A percentile compares a stretch with the other conserved stretches of the same genome.
Conservation (phyloP, 2,888 invertebrate genomes). For the Limnephilus marmoratus region DNA sequence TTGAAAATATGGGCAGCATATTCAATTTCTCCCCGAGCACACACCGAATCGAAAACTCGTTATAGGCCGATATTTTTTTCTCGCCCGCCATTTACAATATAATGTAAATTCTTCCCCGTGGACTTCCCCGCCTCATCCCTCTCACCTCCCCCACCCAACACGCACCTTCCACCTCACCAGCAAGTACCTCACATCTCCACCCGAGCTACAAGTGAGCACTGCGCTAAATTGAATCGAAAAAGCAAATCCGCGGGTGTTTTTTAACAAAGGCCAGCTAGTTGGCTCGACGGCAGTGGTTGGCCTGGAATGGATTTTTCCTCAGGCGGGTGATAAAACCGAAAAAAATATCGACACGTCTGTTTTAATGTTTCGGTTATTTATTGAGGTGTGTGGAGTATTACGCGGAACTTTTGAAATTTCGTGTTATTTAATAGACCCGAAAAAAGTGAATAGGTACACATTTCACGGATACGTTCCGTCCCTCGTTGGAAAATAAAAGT, state of each 20-base stretch:
- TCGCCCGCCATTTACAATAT: conserved; percentile 58
- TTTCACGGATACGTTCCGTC: conserved; percentile 39
- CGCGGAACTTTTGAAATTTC: conserved; percentile 44
- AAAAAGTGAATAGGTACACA: conserved; percentile 48
- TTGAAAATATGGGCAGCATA: conserved; percentile 51
- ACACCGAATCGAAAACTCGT: conserved; percentile 61
- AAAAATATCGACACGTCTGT: conserved; percentile 50
- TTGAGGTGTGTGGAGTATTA: conserved; percentile 43
- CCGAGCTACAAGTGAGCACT: conserved; percentile 53
- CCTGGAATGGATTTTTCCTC: conserved; percentile 38
- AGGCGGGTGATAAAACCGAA: conserved; percentile 53
- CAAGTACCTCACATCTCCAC: neutral
- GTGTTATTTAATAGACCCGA: conserved; percentile 48
- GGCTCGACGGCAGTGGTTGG: neutral
- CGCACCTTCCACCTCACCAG: neutral
- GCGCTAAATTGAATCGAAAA: conserved; percentile 63
- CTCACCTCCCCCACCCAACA: neutral
- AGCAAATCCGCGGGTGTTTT: conserved; percentile 61
- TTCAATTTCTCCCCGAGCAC: conserved; percentile 59
- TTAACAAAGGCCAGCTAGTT: conserved; percentile 36
- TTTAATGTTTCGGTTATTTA: conserved; percentile 55
- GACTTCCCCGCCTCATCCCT: conserved; percentile 20
- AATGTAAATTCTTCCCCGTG: conserved; percentile 58
- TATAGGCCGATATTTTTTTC: conserved; percentile 62
- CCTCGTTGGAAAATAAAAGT: conserved; percentile 46